Conservation (phyloP, 1,140 invertebrate species). For the Rhopalosiphum maidis region DNA sequence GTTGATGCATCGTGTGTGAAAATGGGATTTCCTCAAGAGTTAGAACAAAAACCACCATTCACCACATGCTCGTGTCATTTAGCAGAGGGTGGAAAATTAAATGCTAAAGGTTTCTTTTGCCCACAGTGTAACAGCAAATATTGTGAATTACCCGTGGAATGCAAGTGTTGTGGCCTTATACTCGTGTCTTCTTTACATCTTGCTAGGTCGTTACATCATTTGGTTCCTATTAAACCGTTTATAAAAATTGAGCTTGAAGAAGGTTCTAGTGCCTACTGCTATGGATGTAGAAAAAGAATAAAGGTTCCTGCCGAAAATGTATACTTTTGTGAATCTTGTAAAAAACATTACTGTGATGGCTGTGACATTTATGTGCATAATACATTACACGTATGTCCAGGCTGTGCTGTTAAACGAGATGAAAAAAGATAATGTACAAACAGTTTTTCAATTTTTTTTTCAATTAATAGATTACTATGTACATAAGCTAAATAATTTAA, state of each 20-base stretch:
- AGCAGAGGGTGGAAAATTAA: conserved; percentile 75
- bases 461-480: not conserved
- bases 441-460: not conserved
- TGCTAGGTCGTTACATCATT: conserved; percentile 94
- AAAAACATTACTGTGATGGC: conserved; percentile 85
- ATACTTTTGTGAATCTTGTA: conserved; percentile 76
- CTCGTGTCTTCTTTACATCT: conserved; percentile 97
- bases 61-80: conserved; percentile 85
- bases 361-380: conserved; percentile 96
- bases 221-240: conserved; percentile 90
- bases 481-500: not conserved
- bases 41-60: conserved; percentile 72
- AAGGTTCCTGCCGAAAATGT: conserved; percentile 42
- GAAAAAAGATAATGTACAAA: conserved; percentile 45
- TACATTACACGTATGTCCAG: conserved; percentile 91
- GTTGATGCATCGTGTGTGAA: conserved; percentile 86
- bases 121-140: conserved; percentile 95
- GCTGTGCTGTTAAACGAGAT: conserved; percentile 73
- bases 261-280: conserved; percentile 68
- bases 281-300: conserved; percentile 72
- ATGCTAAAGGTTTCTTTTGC: conserved; percentile 87
- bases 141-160: conserved; percentile 97
- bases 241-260: conserved; percentile 70
- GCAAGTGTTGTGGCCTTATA: conserved; percentile 91
- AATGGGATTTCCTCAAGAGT: conserved; percentile 90